Percentiles rank a stretch among this genome's conserved stretches.
Conservation (phyloP, 2,113 vertebrate species). For the Prunella himalayana region DNA sequence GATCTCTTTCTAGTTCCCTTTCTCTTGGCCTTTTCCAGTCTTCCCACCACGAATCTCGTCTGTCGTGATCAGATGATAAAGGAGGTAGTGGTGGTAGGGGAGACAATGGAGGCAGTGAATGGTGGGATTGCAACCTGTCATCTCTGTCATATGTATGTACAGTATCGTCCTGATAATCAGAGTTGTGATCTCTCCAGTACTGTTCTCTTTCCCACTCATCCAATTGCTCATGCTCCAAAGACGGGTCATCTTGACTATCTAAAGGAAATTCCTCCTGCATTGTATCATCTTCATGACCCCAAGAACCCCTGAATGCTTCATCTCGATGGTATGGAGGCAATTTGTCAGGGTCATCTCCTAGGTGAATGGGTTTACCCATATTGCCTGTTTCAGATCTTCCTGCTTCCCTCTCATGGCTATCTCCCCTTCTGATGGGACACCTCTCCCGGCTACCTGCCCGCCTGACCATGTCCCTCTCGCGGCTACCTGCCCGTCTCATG, state of each 20-base stretch:
- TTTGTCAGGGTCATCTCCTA: slow-evolving; percentile 63
- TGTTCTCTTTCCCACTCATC: slow-evolving; percentile 78
- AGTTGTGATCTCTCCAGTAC: slow-evolving; percentile 83
- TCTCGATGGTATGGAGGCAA: slow-evolving; percentile 70
- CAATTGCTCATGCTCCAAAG: slow-evolving; percentile 70
- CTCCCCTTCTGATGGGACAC: slow-evolving; percentile 61
- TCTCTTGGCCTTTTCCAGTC: slow-evolving; percentile 77
- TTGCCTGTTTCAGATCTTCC: slow-evolving; percentile 66
- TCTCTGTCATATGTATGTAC: slow-evolving; percentile 81
- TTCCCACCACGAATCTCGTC: slow-evolving; percentile 74
- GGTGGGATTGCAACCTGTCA: slow-evolving; percentile 77
- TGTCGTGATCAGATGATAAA: slow-evolving; percentile 76
- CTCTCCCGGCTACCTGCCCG: slow-evolving; percentile 60
- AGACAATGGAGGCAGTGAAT: slow-evolving; percentile 53
- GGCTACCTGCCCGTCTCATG: slow-evolving; percentile 41
- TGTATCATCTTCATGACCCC: slow-evolving; percentile 77
- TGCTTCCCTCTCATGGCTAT: slow-evolving; percentile 67
- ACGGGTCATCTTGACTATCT: slow-evolving; percentile 71
- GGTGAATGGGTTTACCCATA: slow-evolving; percentile 34
- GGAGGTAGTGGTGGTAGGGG: slow-evolving; percentile 69
- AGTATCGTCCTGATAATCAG: slow-evolving; percentile 80
- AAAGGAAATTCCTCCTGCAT: slow-evolving; percentile 75
- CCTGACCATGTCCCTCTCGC: slow-evolving; percentile 57
- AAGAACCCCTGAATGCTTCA: slow-evolving; percentile 60
- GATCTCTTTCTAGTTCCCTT: slow-evolving; percentile 73